Evolutionary conservation across 1,140 invertebrate genomes (phyloP).

Genomic region (Drosophila carrolli): DNA sequence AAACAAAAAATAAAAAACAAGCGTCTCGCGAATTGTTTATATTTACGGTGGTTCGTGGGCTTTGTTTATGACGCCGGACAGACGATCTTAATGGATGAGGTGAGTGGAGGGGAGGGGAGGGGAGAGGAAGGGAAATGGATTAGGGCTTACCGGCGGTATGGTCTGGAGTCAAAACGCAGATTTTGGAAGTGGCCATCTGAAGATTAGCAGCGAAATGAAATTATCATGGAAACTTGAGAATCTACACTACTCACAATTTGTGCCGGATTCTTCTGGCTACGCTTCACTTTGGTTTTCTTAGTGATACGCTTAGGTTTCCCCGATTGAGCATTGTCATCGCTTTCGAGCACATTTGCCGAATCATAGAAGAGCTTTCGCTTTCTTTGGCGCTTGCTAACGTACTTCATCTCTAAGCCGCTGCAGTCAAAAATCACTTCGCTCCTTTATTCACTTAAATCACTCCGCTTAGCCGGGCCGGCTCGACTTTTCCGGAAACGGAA

Average conservation of each 20-base stretch:
- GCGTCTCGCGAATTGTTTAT: slow-evolving; percentile 1
- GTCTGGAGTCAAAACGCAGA: neutral
- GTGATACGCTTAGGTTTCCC: neutral
- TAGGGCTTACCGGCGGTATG: neutral
- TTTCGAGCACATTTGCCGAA: neutral
- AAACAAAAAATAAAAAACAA: neutral
- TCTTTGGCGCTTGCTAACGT: neutral
- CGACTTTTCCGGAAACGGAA: slow-evolving; percentile 3
- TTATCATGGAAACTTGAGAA: no score
- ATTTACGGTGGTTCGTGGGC: neutral
- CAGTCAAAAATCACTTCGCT: no score
- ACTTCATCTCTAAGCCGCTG: neutral
- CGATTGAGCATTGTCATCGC: neutral
- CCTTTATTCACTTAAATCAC: no score
- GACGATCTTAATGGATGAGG: neutral
- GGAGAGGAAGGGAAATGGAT: no score
- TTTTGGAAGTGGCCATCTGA: neutral
- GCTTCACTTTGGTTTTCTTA: neutral
- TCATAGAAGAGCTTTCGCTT: neutral
- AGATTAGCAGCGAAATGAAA: neutral
- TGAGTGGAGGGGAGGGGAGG: no score
- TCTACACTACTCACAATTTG: no score
- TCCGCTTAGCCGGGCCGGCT: no score
- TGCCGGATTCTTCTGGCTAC: neutral
- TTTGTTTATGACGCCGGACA: slow-evolving; percentile 6